Percentiles rank a stretch among this genome's conserved stretches.
phyloP scores from a whole-genome alignment of 2,797 vertebrate genomes.

The Tinamus major region DNA sequence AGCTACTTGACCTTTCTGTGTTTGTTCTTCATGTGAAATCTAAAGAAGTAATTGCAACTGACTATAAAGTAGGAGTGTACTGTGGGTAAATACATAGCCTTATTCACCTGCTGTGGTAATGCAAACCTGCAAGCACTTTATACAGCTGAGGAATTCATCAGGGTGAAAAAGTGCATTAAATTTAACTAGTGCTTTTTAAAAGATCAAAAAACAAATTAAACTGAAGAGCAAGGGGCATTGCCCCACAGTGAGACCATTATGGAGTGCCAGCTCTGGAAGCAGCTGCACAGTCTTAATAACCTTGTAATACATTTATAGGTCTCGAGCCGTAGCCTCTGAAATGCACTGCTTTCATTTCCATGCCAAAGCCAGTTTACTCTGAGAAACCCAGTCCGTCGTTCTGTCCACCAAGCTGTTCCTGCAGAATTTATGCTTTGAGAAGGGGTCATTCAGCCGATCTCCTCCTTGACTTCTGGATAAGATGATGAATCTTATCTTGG shows the following conservation, averaged over 20 bases:
- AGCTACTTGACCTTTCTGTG: not conserved
- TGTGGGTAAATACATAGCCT: not conserved
- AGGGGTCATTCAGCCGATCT: not conserved
- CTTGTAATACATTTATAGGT: not conserved
- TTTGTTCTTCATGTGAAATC: not conserved
- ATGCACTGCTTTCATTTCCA: not conserved
- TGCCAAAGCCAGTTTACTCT: not conserved
- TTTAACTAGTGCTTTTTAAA: not conserved
- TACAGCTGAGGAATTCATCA: not conserved
- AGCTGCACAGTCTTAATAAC: not conserved
- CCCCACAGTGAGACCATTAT: not conserved
- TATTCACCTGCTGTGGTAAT: not conserved
- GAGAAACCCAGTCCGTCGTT: not conserved
- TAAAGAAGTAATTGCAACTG: not conserved
- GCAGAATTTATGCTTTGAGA: not conserved
- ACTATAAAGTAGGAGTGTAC: not conserved
- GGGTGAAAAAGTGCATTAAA: not conserved
- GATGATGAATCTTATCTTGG: not conserved
- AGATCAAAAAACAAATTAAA: not conserved
- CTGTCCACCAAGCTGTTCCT: not conserved
- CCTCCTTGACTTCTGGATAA: not conserved
- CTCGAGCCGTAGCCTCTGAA: not conserved
- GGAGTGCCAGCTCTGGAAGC: not conserved
- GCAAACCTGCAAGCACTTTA: not conserved
- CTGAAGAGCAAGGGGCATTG: not conserved